Evolutionary conservation across 2,113 vertebrate genomes (phyloP).

Genomic region (Eleginops maclovinus): DNA sequence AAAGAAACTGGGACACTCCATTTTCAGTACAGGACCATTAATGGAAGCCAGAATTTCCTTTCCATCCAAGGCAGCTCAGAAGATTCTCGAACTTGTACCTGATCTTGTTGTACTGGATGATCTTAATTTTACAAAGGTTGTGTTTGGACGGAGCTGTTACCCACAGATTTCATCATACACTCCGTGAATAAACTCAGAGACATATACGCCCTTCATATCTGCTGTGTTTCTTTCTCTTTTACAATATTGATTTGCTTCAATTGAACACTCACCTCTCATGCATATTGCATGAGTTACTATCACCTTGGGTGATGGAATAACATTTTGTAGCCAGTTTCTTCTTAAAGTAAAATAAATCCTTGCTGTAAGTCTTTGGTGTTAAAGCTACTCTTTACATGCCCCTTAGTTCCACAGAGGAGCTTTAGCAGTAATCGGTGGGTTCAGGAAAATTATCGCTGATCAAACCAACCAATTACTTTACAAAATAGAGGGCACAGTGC

Average conservation of each 20-base stretch:
- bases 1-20: constrained; percentile 70
- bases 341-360: constrained; percentile 41
- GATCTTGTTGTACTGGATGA: constrained; percentile 76
- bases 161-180: constrained; percentile 77
- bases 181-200: constrained; percentile 81
- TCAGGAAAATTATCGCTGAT: constrained; percentile 27
- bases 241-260: constrained; percentile 66
- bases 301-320: constrained; percentile 63
- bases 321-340: constrained; percentile 50
- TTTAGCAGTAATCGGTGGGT: constrained; percentile 10
- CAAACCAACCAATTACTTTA: constrained; percentile 26
- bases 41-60: constrained; percentile 57
- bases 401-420: constrained; percentile 5
- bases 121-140: constrained; percentile 65
- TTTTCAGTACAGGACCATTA: constrained; percentile 66
- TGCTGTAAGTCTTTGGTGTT: constrained; percentile 41
- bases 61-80: constrained; percentile 74
- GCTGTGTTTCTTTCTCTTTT: constrained; percentile 70
- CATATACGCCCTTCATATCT: constrained; percentile 70
- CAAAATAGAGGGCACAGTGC: constrained; percentile 22
- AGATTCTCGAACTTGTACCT: constrained; percentile 70
- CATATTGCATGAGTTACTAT: constrained; percentile 71
- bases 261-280: constrained; percentile 54
- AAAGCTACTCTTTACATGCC: constrained; percentile 42
- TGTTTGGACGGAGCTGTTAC: constrained; percentile 71